These are phyloP conservation scores for Diglossa cyanea DNA, from an alignment of 2,797 vertebrate genomes.

Conservation along the genomic window DNA sequence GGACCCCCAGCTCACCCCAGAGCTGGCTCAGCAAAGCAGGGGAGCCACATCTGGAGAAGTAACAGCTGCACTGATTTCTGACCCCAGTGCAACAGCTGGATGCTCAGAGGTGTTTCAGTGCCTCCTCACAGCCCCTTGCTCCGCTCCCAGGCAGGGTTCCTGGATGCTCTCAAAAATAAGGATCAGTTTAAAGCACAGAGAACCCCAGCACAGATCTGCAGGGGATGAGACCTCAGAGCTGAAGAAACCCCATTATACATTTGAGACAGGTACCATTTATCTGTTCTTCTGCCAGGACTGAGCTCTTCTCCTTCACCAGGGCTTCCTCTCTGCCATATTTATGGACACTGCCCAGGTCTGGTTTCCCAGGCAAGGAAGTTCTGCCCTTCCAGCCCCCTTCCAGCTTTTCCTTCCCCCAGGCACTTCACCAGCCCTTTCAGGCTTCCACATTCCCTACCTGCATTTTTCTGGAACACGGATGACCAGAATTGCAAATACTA, in stretches of 20 bases:
- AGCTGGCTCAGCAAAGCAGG: neutral
- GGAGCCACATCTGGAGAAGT: neutral
- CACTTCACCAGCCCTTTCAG: neutral
- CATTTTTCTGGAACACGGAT: neutral
- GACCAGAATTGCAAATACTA: neutral
- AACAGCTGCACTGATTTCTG: accelerated
- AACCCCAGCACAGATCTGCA: neutral
- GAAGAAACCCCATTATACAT: neutral
- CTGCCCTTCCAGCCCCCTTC: neutral
- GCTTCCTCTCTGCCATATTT: neutral
- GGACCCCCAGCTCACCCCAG: neutral
- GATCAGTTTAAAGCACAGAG: neutral
- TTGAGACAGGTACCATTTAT: neutral
- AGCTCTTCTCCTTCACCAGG: neutral
- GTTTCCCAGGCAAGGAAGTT: neutral
- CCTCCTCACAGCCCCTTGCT: neutral
- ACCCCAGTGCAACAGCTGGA: neutral
- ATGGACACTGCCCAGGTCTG: accelerated
- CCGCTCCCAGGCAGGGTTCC: neutral
- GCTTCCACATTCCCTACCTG: neutral
- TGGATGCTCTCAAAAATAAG: neutral
- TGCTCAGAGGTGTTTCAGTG: neutral
- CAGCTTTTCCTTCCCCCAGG: neutral
- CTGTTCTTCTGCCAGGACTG: neutral
- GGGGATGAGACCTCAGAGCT: neutral